Percentiles rank a stretch among this genome's conserved stretches.
Evolutionary conservation across 2,888 invertebrate genomes (phyloP).

Genomic region (Apeira syringaria): DNA sequence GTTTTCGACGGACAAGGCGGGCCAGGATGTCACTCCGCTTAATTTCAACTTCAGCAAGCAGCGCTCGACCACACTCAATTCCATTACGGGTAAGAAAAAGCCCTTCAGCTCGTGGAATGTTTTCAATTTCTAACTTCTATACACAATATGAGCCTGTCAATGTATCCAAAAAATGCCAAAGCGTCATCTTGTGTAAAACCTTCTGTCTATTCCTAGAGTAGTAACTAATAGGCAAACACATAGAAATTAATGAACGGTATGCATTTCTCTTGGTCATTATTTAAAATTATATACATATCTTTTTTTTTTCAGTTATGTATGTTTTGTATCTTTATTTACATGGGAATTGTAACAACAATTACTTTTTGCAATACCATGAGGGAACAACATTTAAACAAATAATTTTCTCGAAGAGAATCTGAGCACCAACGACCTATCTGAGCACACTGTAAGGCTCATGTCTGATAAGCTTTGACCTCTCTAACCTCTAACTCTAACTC

Average conservation of each 20-base stretch:
- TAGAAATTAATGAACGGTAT: constrained; percentile 59
- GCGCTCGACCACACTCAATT: constrained; percentile 88
- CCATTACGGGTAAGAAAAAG: constrained; percentile 86
- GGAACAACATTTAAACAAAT: too few species aligned
- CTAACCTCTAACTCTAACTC: too few species aligned
- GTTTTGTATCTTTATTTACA: too few species aligned
- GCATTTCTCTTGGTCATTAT: constrained; percentile 57
- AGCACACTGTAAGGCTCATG: too few species aligned
- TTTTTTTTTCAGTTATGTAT: too few species aligned
- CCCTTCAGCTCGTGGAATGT: constrained; percentile 36
- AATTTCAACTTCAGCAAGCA: constrained; percentile 91
- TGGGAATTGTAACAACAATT: too few species aligned
- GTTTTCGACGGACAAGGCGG: constrained; percentile 93
- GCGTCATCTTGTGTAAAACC: constrained; percentile 45
- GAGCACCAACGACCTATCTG: too few species aligned
- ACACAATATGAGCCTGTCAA: constrained; percentile 39
- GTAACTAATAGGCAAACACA: constrained; percentile 51
- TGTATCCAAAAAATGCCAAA: constrained; percentile 30
- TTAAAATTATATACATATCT: too few species aligned
- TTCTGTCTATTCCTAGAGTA: constrained; percentile 55
- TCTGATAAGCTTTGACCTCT: too few species aligned
- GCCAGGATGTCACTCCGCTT: constrained; percentile 93
- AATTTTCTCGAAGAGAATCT: too few species aligned
- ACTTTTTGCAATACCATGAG: too few species aligned
- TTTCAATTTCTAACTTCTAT: constrained; percentile 36